Conservation (phyloP, 2,888 invertebrate genomes). For the Folsomia candida region DNA sequence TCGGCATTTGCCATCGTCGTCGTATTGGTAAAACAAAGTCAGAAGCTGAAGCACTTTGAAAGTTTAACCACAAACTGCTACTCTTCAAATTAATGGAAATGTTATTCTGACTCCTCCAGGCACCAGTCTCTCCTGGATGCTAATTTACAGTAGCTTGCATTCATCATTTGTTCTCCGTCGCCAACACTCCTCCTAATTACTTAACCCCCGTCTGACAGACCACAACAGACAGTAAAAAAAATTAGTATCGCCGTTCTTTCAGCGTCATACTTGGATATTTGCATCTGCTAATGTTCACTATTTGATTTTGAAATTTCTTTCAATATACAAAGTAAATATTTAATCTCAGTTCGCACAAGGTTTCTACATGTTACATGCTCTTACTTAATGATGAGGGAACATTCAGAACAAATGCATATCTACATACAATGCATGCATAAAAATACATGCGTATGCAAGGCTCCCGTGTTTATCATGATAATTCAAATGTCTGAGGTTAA, state of each 20-base stretch:
- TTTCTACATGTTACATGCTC: not conserved
- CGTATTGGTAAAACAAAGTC: not conserved
- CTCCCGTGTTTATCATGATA: no score
- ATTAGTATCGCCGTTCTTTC: no score
- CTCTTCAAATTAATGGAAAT: not conserved
- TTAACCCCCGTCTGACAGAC: not conserved
- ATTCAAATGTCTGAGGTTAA: no score
- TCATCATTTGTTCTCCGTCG: not conserved
- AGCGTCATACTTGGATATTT: no score
- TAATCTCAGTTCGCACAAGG: not conserved
- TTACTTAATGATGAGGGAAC: not conserved
- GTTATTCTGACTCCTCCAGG: not conserved
- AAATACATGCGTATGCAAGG: no score
- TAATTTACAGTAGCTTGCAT: constrained; percentile 4
- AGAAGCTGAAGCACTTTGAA: no score
- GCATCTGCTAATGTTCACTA: not conserved
- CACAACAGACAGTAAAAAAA: no score
- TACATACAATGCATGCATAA: no score
- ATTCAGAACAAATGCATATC: no score
- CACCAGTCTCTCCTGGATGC: not conserved
- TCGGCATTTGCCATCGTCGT: not conserved
- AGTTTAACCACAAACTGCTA: not conserved
- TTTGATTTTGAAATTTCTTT: constrained; percentile 1
- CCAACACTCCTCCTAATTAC: no score
- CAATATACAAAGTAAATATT: constrained; percentile 1